Conservation (phyloP, 1,140 invertebrate species). For the Drepana arcuata region DNA sequence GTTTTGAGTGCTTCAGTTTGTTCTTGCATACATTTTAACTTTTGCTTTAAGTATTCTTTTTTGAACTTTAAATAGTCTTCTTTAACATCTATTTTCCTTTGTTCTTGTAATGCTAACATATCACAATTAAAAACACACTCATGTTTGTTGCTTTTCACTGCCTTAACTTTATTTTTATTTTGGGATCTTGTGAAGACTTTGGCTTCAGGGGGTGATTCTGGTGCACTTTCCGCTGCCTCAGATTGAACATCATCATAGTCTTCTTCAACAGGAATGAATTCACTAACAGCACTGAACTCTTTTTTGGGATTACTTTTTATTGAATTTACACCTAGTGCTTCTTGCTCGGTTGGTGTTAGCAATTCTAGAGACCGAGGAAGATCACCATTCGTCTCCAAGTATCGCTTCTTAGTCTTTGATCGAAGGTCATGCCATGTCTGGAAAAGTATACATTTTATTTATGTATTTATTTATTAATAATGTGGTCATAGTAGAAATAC, state of each 20-base stretch:
- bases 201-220: conserved; percentile 32
- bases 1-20: conserved; percentile 53
- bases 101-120: conserved; percentile 38
- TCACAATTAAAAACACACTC: conserved; percentile 53
- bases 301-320: conserved; percentile 19
- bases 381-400: conserved; percentile 32
- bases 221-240: conserved; percentile 32
- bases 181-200: conserved; percentile 21
- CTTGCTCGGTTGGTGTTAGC: conserved; percentile 36
- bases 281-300: conserved; percentile 16
- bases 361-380: conserved; percentile 23
- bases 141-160: conserved; percentile 22
- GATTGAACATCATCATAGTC: conserved; percentile 31
- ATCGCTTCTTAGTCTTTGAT: conserved; percentile 46
- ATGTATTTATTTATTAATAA: conserved; percentile 11
- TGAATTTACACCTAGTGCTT: conserved; percentile 34
- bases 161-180: conserved; percentile 21
- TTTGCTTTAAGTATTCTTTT: conserved; percentile 57
- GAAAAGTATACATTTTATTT: too few relatives aligned
- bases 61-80: conserved; percentile 59
- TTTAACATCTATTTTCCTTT: conserved; percentile 48
- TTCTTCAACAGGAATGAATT: conserved; percentile 29
- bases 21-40: conserved; percentile 46
- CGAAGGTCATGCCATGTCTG: conserved; percentile 59
- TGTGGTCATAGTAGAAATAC: background rate